These are phyloP conservation scores for Gallinago paraguaiae DNA, from an alignment of 2,113 vertebrate species.

Conservation along the genomic window DNA sequence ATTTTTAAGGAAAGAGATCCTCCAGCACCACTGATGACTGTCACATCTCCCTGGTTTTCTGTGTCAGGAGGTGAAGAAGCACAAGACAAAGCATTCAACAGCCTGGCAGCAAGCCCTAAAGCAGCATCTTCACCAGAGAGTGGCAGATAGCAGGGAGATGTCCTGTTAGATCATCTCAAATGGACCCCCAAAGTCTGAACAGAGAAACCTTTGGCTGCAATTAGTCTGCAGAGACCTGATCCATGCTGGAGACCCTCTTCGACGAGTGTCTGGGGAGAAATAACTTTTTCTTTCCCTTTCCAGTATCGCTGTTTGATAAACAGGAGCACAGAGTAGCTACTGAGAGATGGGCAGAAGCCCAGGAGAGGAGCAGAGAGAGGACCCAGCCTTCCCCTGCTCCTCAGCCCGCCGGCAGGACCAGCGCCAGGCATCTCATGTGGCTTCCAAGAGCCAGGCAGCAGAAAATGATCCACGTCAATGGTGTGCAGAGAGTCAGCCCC, in stretches of 20 bases:
- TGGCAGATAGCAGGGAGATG: neutral
- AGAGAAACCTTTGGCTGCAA: neutral
- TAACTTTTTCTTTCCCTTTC: neutral
- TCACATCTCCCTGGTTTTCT: neutral
- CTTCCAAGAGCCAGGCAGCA: neutral
- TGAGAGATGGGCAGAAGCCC: neutral
- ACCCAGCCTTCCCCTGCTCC: neutral
- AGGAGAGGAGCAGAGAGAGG: neutral
- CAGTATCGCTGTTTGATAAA: neutral
- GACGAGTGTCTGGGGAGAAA: neutral
- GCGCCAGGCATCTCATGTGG: neutral
- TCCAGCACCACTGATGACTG: neutral
- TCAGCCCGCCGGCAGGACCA: neutral
- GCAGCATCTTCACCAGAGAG: neutral
- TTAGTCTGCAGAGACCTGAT: neutral
- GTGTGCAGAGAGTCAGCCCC: slow-evolving; percentile 28
- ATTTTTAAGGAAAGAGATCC: neutral
- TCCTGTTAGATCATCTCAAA: neutral
- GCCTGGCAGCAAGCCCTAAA: neutral
- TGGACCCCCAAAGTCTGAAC: neutral
- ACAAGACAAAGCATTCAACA: neutral
- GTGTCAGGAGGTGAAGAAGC: neutral
- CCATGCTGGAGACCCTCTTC: neutral
- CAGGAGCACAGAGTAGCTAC: neutral
- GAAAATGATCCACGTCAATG: neutral